Percentiles rank a stretch among this genome's conserved stretches.
Conservation (phyloP, 2,113 vertebrate genomes). For the Pogona vitticeps region DNA sequence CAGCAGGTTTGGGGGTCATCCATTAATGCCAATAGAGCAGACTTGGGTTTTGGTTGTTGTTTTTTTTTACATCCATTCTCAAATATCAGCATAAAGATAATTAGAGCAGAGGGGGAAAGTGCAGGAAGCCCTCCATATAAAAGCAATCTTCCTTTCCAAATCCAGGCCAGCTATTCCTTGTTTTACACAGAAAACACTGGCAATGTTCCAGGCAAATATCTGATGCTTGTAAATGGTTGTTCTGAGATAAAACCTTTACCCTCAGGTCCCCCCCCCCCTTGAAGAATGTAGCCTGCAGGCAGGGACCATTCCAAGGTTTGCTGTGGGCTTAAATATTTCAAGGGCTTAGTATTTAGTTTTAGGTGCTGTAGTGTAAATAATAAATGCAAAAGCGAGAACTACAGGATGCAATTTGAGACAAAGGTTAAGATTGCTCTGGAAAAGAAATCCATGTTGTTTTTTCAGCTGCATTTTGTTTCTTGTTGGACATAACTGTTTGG, state of each 20-base stretch:
- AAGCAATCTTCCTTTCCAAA: constrained; percentile 53
- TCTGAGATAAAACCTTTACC: neutral
- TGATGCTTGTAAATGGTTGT: neutral
- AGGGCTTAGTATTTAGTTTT: neutral
- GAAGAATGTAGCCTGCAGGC: neutral
- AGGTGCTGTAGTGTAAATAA: neutral
- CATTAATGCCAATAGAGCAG: neutral
- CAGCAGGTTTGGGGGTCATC: neutral
- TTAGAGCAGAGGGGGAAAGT: neutral
- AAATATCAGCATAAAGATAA: neutral
- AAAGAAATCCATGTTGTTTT: neutral
- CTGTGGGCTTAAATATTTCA: neutral
- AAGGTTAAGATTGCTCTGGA: neutral
- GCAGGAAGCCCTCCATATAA: neutral
- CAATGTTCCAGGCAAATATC: neutral
- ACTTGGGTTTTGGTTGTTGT: neutral
- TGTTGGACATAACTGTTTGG: neutral
- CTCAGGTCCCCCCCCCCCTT: neutral
- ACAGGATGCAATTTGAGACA: neutral
- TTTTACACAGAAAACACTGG: constrained; percentile 33
- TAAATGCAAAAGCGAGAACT: neutral
- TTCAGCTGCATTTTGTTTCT: neutral
- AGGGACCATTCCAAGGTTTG: neutral
- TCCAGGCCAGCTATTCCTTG: neutral
- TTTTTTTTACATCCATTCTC: neutral